A percentile compares a stretch with the other conserved stretches of the same genome.
phyloP scores from a whole-genome alignment of 2,888 invertebrate genomes.

The Metellina segmentata region DNA sequence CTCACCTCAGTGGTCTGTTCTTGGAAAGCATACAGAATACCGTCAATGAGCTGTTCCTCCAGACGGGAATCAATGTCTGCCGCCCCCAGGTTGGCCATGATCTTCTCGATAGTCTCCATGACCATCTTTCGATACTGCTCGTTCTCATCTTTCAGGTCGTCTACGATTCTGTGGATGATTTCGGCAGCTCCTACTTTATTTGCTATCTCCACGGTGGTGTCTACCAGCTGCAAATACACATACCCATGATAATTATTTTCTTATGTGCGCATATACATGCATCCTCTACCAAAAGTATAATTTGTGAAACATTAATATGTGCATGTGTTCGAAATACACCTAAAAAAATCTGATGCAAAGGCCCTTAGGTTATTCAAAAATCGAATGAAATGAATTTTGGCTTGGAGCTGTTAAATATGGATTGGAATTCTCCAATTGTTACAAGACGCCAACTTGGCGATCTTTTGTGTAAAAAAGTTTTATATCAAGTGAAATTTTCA shows the following conservation, averaged over 20 bases:
- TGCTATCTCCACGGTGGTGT: conserved; percentile 99
- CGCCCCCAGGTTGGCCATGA: conserved; percentile 97
- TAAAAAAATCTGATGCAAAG: too few relatives aligned
- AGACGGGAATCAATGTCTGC: conserved; percentile 98
- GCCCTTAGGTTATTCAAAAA: too few relatives aligned
- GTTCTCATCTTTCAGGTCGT: conserved; percentile 99
- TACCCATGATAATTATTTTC: background rate
- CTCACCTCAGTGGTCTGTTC: conserved; percentile 98
- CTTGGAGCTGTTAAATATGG: too few relatives aligned
- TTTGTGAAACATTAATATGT: too few relatives aligned
- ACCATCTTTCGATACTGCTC: conserved; percentile 99
- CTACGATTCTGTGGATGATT: conserved; percentile 98
- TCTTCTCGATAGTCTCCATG: conserved; percentile 99
- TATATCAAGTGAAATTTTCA: too few relatives aligned
- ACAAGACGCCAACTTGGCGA: too few relatives aligned
- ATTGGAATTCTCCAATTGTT: too few relatives aligned
- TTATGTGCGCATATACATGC: conserved; percentile 23
- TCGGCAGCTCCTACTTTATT: conserved; percentile 99
- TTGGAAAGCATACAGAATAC: conserved; percentile 99
- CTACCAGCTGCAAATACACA: conserved; percentile 86
- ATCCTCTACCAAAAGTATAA: too few relatives aligned
- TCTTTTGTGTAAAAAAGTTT: too few relatives aligned
- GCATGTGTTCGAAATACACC: too few relatives aligned
- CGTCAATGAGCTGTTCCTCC: conserved; percentile 99
- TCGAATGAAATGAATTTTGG: too few relatives aligned